A percentile compares a stretch with the other conserved stretches of the same genome.
These are phyloP conservation scores for Lagopus muta DNA, from an alignment of 2,113 vertebrate species.

Conservation along the genomic window DNA sequence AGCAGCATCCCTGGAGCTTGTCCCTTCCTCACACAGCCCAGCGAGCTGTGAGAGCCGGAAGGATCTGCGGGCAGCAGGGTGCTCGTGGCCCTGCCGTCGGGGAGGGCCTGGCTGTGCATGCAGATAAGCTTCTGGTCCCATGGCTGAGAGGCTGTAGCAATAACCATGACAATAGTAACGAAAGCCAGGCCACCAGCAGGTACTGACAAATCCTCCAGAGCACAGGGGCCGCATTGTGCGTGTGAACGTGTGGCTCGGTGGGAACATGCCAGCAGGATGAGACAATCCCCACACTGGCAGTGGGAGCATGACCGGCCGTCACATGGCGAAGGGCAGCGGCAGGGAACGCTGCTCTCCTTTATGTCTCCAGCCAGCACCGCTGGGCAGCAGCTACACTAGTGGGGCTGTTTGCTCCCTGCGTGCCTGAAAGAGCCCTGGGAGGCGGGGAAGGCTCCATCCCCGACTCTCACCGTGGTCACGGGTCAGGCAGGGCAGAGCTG, in stretches of 20 bases:
- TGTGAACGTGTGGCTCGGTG: slow-evolving; percentile 28
- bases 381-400: neutral
- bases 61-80: slow-evolving; percentile 56
- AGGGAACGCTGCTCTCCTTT: slow-evolving; percentile 44
- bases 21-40: neutral
- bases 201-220: slow-evolving; percentile 54
- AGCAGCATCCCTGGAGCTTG: neutral
- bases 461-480: slow-evolving; percentile 36
- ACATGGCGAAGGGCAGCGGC: slow-evolving; percentile 31
- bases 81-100: neutral
- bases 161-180: slow-evolving; percentile 59
- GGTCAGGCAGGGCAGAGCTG: slow-evolving; percentile 42
- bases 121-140: slow-evolving; percentile 8
- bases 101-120: slow-evolving; percentile 38
- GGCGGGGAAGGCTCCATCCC: slow-evolving; percentile 17
- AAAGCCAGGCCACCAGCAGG: slow-evolving; percentile 70
- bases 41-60: slow-evolving; percentile 37
- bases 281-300: slow-evolving; percentile 43
- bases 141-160: neutral
- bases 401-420: neutral
- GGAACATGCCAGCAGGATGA: slow-evolving; percentile 71
- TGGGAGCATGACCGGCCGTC: neutral
- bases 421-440: neutral
- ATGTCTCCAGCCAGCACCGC: neutral
- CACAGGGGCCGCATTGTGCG: slow-evolving; percentile 68